Conservation (phyloP, 2,113 vertebrate species). For the Eupsittula cactorum region DNA sequence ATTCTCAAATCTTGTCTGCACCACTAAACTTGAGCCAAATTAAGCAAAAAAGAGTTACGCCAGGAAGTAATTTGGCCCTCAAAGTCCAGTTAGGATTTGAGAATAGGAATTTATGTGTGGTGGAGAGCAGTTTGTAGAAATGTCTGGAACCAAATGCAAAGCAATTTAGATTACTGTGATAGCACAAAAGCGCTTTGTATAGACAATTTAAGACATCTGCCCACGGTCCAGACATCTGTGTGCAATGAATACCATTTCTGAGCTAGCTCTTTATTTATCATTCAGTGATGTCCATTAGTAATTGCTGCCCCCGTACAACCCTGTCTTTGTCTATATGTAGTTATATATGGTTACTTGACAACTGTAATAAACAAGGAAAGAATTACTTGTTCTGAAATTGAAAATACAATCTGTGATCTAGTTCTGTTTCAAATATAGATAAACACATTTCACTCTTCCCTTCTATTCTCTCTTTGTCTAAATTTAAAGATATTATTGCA, state of each 20-base stretch:
- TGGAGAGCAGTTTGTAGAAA: conserved; percentile 27
- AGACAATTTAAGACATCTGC: conserved; percentile 64
- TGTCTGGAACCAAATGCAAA: conserved; percentile 48
- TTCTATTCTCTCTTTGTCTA: background rate
- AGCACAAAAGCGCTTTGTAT: conserved; percentile 53
- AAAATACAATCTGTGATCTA: conserved; percentile 50
- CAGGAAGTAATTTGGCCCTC: background rate
- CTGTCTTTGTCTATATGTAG: conserved; percentile 18
- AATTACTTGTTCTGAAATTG: conserved; percentile 40
- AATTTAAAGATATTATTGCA: background rate
- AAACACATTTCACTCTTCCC: conserved; percentile 15
- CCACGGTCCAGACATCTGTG: conserved; percentile 58
- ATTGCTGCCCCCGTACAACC: conserved; percentile 25
- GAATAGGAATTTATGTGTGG: conserved; percentile 16
- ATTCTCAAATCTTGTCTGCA: background rate
- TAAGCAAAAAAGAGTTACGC: background rate
- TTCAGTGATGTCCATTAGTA: conserved; percentile 42
- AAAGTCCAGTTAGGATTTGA: background rate
- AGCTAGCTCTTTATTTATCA: conserved; percentile 49
- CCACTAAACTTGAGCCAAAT: background rate
- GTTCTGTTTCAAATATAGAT: conserved; percentile 29
- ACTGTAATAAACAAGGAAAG: conserved; percentile 43
- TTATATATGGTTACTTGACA: conserved; percentile 49
- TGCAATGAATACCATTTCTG: conserved; percentile 49
- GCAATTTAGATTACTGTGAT: conserved; percentile 58